Evolutionary conservation across 2,113 vertebrate genomes (phyloP), one percentile per base, ranked within the genome.

Genomic region (Mastomys coucha): DNA sequence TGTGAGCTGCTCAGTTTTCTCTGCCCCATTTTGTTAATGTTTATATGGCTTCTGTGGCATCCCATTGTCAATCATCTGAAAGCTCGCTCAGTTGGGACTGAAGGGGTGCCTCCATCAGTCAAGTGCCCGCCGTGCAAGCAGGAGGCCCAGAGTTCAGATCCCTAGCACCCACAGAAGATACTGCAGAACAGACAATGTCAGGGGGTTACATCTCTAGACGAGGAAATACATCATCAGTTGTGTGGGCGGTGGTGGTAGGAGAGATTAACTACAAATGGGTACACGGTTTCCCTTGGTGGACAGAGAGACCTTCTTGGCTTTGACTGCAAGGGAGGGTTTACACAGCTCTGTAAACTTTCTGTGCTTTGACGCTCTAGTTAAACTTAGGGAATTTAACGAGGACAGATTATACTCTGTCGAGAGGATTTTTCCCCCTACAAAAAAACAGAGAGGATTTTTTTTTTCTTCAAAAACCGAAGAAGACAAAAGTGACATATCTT

Each of bases 1-100:
- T 89, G 69, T 36, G 42, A 70, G 49, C 53, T 56, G 81, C 56
- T 89, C 53, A 77, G 17, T 65, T 92, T 86, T 80, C 19, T 36
- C 88, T 80, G 19, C 16, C 84, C 33, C 86, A 94, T 85, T 91
- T 20, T 93, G 16, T 60, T 96, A 69, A 14, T n/a, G 11, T 14
- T 53, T 63, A 39, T 73, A 53, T 51, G 24, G 88, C 86, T 85
- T 63, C 65, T 80, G 60, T 84, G 56, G 78, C 2, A n/a, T 91
- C 28, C 16, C 49, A 10, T 0, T 67, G 81, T 53, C 28, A 67
- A 22, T 45, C 69, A 36, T 51, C 56, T 63, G 84, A 90, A 94
- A 77, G 72, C 69, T 39, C 45, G 94, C 3, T 49, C 78, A 87
- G 58, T 51, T 33, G 3, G 13, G 69, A 14, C 85, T 24, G 33